Base-by-base conservation (phyloP, 2,113 vertebrate species). In the Gila orcuttii region DNA sequence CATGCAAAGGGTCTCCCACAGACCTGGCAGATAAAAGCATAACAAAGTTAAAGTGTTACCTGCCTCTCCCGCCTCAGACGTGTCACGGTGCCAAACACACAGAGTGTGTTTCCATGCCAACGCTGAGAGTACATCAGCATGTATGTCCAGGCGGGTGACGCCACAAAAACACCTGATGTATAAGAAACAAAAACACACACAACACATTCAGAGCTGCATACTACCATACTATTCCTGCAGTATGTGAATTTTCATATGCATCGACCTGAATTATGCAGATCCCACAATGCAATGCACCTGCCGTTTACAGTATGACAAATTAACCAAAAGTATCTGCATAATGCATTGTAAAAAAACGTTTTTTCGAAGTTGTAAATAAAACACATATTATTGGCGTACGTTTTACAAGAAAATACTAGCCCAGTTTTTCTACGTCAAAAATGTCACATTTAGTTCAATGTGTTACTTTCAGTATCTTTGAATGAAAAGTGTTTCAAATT, bases 31-130 rank as follows among this genome's bases (percentile, higher is more conserved):
- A 94, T 95, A 95, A 90, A 92, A 96, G 97, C 97, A 98, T 99
- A 97, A 96, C 96, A 96, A 97, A 98, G 96, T 98, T 97, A 98
- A 98, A 98, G 95, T 96, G 96, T 97, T 96, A 96, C 96, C 97
- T 95, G 87, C 94, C 93, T 96, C 95, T 94, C 95, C 94, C 94
- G 81, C 89, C 91, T 90, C 91, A 75, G 85, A 60, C 95, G 94
- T 91, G 76, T 92, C 91, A 91, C 91, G 89, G 88, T 92, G 94
- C 93, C 96, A 95, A 96, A 93, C 93, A 91, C 92, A 87, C 91
- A 57, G 90, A 91, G 92, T 90, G 39, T 82, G 39, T 84, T 77
- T 82, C 87, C 81, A 69, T 66, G 73, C 45, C 79, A 69, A 87
- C 85, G 45, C 60, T 75, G 25, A 60, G 45, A 75, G 68, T 80